Base-by-base conservation (phyloP, 1,140 invertebrate species). In the Rhopalosiphum padi region DNA sequence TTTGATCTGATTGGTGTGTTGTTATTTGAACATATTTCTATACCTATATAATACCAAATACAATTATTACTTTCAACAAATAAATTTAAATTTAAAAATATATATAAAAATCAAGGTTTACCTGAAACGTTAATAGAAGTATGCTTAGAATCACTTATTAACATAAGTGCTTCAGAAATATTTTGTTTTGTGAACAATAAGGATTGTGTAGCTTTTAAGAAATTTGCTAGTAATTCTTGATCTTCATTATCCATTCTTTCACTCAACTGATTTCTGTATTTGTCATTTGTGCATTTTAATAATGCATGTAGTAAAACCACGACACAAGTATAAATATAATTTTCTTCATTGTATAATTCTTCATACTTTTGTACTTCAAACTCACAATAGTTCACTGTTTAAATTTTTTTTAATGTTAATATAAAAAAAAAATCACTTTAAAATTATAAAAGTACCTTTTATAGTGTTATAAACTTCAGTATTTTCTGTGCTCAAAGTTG, bases 211-310 rank as follows among this genome's bases (percentile, higher is more conserved):
- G 77, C 48, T 86, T 86, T 82, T 53, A 93, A 55, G 8, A 86
- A 93, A 55, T 37, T 86, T n/a, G 91, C 91, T 4, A 93, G 37
- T 25, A 93, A 86, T 53, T 86, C 25, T 93, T 93, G 91, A 9
- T 93, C 91, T 86, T 93, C 30, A 86, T 53, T 41, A 41, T 93
- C 15, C 91, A 93, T 93, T 41, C 48, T 51, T 86, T 93, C 82
- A 93, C 91, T 93, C 11, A 93, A 43, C 6, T 86, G 91, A 86
- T 86, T 37, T 93, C 91, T 93, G 23, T 30, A 93, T 86, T 93
- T 86, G 37, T 86, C 85, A 11, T 93, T 93, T 18, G 91, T 55
- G 25, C 91, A 93, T 53, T 93, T 86, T 41, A 93, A 86, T 86
- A 93, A 86, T 43, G 91, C 82, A 51, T 93, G 91, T 55, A 93